phyloP scores from a whole-genome alignment of 1,140 invertebrate genomes.

The Augochlora pura region DNA sequence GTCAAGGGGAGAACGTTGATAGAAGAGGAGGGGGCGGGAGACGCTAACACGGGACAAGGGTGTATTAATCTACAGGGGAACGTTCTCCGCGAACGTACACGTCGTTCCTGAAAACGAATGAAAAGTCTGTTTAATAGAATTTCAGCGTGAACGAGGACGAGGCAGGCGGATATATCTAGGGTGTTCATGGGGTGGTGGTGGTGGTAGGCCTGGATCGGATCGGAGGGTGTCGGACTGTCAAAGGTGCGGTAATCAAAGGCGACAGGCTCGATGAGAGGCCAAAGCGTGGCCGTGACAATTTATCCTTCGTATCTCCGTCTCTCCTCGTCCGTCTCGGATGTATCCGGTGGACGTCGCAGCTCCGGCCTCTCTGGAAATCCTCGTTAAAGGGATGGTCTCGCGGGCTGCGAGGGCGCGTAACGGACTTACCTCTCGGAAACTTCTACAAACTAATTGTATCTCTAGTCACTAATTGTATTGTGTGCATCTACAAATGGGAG shows the following conservation, averaged over 20 bases:
- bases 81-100: slow-evolving; percentile 31
- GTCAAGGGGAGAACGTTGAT: background rate
- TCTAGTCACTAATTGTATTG: slow-evolving; percentile 73
- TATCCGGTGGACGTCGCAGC: slow-evolving; percentile 27
- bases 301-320: slow-evolving; percentile 36
- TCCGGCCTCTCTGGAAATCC: slow-evolving; percentile 43
- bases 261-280: slow-evolving; percentile 36
- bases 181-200: background rate
- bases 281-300: slow-evolving; percentile 42
- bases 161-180: background rate
- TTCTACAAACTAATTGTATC: slow-evolving; percentile 71
- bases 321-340: slow-evolving; percentile 24
- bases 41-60: background rate
- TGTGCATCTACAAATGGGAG: slow-evolving; percentile 78
- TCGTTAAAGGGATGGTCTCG: slow-evolving; percentile 38
- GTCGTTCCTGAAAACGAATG: slow-evolving; percentile 48
- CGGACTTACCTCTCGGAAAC: slow-evolving; percentile 69
- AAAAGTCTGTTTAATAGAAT: slow-evolving; percentile 47
- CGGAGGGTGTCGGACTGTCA: background rate
- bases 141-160: slow-evolving; percentile 13
- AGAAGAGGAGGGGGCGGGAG: too few relatives aligned
- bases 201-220: background rate
- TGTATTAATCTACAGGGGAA: slow-evolving; percentile 26
- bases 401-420: slow-evolving; percentile 48
- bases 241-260: slow-evolving; percentile 29